Percentiles rank a stretch among this genome's conserved stretches.
Conservation (phyloP, 2,113 vertebrate genomes). For the Prionailurus viverrinus region DNA sequence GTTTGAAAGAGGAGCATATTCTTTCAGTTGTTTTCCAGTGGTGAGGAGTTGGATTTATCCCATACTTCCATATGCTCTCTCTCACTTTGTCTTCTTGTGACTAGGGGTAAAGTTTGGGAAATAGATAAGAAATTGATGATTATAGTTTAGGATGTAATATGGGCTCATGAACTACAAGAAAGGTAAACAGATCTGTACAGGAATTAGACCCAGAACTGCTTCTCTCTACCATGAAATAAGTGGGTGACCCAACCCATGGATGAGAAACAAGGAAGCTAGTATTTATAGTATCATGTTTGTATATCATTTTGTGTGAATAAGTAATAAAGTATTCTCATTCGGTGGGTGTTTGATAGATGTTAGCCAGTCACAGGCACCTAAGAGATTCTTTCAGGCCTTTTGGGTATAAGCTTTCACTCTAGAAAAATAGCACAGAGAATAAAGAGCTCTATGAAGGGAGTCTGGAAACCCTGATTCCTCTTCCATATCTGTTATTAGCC, state of each 20-base stretch:
- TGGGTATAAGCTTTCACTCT: not conserved
- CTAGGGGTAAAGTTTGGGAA: not conserved
- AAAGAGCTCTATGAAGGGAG: not conserved
- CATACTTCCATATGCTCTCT: not conserved
- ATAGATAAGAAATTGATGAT: not conserved
- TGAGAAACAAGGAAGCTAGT: not conserved
- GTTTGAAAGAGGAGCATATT: not conserved
- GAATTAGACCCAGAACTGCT: not conserved
- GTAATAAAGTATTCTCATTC: not conserved
- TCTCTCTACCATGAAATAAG: not conserved
- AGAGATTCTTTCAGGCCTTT: not conserved
- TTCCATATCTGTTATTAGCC: not conserved
- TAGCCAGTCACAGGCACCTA: not conserved
- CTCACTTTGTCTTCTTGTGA: not conserved
- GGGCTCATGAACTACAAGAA: not conserved
- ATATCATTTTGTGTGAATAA: not conserved
- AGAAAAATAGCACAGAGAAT: not conserved
- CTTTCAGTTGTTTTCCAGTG: not conserved
- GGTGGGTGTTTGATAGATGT: not conserved
- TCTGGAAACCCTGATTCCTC: not conserved
- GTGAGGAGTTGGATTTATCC: not conserved
- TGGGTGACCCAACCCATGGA: not conserved
- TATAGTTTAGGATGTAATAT: not conserved
- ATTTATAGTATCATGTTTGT: not conserved
- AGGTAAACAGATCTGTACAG: not conserved